phyloP scores from a whole-genome alignment of 2,797 vertebrate genomes.

The Hydrocynus forskahlii region DNA sequence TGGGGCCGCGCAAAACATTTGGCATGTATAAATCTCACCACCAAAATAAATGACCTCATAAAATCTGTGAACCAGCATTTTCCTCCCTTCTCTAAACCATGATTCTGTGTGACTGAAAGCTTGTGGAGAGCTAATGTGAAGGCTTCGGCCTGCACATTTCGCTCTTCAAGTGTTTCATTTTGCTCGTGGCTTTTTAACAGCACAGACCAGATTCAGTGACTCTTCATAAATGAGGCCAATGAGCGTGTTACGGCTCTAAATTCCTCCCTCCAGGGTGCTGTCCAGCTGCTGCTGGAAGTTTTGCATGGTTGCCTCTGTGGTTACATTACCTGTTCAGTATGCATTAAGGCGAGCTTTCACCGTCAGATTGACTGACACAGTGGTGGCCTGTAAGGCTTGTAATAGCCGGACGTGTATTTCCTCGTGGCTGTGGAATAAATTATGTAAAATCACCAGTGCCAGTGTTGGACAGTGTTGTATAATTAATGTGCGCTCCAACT shows the following conservation, averaged over 20 bases:
- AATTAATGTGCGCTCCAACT: constrained; percentile 80
- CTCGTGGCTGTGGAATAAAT: constrained; percentile 74
- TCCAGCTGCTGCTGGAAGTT: constrained; percentile 32
- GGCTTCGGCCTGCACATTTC: constrained; percentile 11
- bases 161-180: constrained; percentile 25
- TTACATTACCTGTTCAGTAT: constrained; percentile 48
- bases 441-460: constrained; percentile 74
- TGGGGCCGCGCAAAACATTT: constrained; percentile 68
- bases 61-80: constrained; percentile 61
- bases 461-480: constrained; percentile 76
- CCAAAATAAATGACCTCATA: constrained; percentile 77
- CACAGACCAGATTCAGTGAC: constrained; percentile 6
- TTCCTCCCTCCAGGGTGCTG: not conserved
- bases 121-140: constrained; percentile 16
- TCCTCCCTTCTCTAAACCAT: not conserved
- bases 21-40: constrained; percentile 69
- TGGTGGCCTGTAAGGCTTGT: constrained; percentile 67
- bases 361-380: constrained; percentile 58
- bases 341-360: constrained; percentile 53
- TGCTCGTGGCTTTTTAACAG: constrained; percentile 21
- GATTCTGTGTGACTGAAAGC: constrained; percentile 23
- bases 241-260: constrained; percentile 11
- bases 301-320: constrained; percentile 17
- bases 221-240: constrained; percentile 33
- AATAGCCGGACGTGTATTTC: constrained; percentile 73